Evolutionary conservation across 2,888 invertebrate genomes (phyloP).

Genomic region (Melanchra persicariae): DNA sequence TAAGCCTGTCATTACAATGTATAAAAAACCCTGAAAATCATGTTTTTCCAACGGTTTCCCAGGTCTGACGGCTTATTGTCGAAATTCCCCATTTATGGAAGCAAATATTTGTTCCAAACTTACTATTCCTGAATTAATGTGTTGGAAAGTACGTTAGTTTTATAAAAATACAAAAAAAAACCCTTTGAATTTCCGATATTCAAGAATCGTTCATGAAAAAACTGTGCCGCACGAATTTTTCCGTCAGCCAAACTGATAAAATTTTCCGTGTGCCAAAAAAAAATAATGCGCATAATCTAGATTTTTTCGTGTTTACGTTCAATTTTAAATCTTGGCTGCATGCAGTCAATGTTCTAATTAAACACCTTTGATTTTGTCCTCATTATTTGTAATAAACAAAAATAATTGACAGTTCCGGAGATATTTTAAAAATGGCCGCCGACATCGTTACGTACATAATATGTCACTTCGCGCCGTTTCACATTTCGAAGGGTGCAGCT

Average conservation of each 20-base stretch:
- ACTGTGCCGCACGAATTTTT: not conserved
- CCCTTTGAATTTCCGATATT: not conserved
- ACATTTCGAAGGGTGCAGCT: slow-evolving; percentile 14
- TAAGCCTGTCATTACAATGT: slow-evolving; percentile 10
- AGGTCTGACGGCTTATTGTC: not conserved
- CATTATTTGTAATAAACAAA: slow-evolving; percentile 36
- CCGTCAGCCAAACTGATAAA: not conserved
- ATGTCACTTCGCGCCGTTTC: slow-evolving; percentile 21
- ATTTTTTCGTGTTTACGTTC: slow-evolving; percentile 27
- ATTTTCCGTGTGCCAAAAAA: slow-evolving; percentile 45
- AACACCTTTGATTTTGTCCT: slow-evolving; percentile 27
- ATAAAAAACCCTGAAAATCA: not conserved
- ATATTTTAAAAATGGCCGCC: slow-evolving; percentile 21
- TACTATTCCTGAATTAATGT: not conserved
- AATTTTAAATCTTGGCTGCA: slow-evolving; percentile 19
- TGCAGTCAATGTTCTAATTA: slow-evolving; percentile 52
- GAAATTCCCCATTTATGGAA: not conserved
- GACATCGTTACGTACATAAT: not conserved
- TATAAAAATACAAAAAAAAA: not conserved
- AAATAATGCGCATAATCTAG: slow-evolving; percentile 7
- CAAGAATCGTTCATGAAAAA: not conserved
- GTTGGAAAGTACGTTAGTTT: not conserved
- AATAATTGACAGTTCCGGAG: slow-evolving; percentile 41
- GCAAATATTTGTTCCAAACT: not conserved
- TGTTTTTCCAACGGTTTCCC: slow-evolving; percentile 4